Percentiles rank a stretch among this genome's conserved stretches.
These are phyloP conservation scores for Botia almorhae DNA, from an alignment of 2,797 vertebrate genomes.

Conservation along the genomic window DNA sequence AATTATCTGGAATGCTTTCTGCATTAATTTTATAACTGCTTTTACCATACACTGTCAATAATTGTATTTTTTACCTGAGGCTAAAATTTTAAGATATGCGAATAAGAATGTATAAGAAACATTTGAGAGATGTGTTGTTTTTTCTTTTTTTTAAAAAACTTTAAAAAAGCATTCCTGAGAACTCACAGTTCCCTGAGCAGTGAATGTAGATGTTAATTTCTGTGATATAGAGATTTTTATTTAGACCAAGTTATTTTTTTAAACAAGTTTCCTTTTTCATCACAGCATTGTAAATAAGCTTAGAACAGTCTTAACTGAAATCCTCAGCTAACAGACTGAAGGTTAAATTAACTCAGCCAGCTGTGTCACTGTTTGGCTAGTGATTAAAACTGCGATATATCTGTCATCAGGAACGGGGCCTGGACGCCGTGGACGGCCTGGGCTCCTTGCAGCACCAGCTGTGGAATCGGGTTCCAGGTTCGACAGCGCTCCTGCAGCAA, in stretches of 20 bases:
- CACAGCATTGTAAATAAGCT: slow-evolving; percentile 8
- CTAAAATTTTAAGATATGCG: background rate
- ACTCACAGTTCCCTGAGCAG: background rate
- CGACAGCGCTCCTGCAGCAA: slow-evolving; percentile 97
- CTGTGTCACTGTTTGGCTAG: slow-evolving; percentile 21
- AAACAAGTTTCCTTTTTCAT: background rate
- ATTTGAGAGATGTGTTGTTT: too few relatives aligned
- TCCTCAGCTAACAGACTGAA: slow-evolving; percentile 27
- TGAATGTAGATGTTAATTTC: background rate
- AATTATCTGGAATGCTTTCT: too few relatives aligned
- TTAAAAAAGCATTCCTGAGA: background rate
- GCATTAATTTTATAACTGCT: too few relatives aligned
- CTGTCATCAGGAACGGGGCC: slow-evolving; percentile 88
- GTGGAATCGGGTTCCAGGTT: slow-evolving; percentile 96
- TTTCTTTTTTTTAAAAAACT: too few relatives aligned
- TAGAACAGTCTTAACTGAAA: background rate
- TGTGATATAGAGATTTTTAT: background rate
- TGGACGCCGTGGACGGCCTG: slow-evolving; percentile 97
- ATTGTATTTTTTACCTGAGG: too few relatives aligned
- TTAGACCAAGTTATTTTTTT: background rate
- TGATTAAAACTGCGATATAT: slow-evolving; percentile 30
- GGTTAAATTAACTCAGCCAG: slow-evolving; percentile 30
- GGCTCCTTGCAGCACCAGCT: slow-evolving; percentile 96
- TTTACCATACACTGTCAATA: too few relatives aligned
- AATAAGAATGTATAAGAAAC: background rate